Evolutionary conservation across 2,888 invertebrate species (phyloP).

Genomic region (Eulithis prunata): DNA sequence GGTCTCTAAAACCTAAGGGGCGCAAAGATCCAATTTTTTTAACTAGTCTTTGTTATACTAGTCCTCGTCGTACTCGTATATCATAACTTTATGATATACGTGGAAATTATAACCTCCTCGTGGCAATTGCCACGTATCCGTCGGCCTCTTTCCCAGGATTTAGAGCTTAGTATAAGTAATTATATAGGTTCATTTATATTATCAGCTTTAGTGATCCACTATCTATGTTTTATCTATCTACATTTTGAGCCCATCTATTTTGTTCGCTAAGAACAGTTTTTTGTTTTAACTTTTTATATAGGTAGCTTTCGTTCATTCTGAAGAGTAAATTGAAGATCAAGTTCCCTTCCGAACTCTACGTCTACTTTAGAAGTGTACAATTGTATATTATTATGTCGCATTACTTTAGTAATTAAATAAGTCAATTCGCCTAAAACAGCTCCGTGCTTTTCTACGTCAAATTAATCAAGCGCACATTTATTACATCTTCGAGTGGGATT

Average conservation of each 20-base stretch:
- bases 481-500: no score
- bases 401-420: no score
- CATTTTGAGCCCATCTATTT: not conserved
- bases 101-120: conserved; percentile 10
- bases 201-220: conserved; percentile 8
- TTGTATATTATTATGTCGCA: no score
- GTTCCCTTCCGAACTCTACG: no score
- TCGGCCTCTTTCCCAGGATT: conserved; percentile 21
- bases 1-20: not conserved
- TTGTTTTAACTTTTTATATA: not conserved
- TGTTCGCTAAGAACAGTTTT: not conserved
- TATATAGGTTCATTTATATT: not conserved
- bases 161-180: conserved; percentile 15
- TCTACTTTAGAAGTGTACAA: no score
- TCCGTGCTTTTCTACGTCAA: no score
- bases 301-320: not conserved
- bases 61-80: no score
- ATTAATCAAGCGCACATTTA: no score
- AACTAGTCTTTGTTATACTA: no score
- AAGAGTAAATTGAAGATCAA: not conserved
- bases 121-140: conserved; percentile 37
- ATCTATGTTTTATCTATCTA: conserved; percentile 1
- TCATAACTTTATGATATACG: not conserved
- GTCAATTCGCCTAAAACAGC: no score
- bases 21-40: not conserved